A percentile compares a stretch with the other conserved stretches of the same genome.
phyloP scores from a whole-genome alignment of 1,140 invertebrate genomes.

The Lepidotrigona ventralis region DNA sequence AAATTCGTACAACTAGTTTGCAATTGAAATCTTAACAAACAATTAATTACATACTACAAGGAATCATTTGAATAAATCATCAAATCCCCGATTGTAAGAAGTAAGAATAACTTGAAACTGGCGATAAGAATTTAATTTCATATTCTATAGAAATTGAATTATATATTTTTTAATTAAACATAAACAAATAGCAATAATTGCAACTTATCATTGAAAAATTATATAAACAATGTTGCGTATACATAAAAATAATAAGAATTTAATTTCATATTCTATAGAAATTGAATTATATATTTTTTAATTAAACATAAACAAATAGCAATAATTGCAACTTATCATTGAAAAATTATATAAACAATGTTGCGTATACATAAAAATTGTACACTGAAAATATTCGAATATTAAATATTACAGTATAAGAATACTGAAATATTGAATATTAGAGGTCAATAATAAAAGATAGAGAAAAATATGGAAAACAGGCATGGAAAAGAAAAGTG shows the following conservation, averaged over 20 bases:
- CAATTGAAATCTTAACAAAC: conserved; percentile 15
- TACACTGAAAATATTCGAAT: too few relatives aligned
- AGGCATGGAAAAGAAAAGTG: too few relatives aligned
- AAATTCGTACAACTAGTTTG: conserved; percentile 15
- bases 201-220: background rate
- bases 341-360: too few relatives aligned
- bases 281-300: background rate
- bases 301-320: background rate
- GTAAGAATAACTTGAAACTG: background rate
- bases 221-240: too few relatives aligned
- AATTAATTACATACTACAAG: background rate
- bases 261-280: background rate
- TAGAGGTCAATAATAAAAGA: background rate
- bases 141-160: background rate
- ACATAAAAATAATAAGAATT: background rate
- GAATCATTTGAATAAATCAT: background rate
- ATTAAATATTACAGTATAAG: too few relatives aligned
- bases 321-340: background rate
- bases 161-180: background rate
- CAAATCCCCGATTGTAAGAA: background rate
- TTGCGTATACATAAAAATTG: too few relatives aligned
- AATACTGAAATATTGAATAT: too few relatives aligned
- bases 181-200: background rate
- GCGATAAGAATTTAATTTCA: background rate
- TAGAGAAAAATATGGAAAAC: background rate